A percentile compares a stretch with the other conserved stretches of the same genome.
These are phyloP conservation scores for Phalacrocorax carbo DNA, from an alignment of 2,113 vertebrate species.

Conservation along the genomic window DNA sequence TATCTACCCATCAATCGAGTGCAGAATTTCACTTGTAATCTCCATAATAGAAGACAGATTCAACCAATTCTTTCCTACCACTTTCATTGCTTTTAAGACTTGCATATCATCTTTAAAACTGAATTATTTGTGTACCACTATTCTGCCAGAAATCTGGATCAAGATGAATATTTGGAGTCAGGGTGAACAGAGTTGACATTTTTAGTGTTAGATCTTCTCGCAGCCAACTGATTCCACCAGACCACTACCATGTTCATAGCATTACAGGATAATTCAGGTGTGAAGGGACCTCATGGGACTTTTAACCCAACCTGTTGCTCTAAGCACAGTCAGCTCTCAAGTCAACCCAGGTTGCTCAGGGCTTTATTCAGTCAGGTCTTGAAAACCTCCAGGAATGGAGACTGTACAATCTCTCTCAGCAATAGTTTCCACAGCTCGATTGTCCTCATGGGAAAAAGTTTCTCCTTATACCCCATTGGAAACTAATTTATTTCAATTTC, in stretches of 20 bases:
- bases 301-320: neutral
- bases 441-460: neutral
- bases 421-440: neutral
- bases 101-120: neutral
- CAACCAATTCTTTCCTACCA: neutral
- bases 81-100: neutral
- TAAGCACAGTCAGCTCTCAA: neutral
- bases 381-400: neutral
- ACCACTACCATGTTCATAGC: neutral
- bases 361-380: neutral
- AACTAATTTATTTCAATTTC: neutral
- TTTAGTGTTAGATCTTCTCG: neutral
- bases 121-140: neutral
- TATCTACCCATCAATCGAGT: neutral
- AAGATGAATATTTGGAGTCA: neutral
- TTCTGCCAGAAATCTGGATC: neutral
- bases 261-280: neutral
- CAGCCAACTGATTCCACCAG: neutral
- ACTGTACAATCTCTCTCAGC: neutral
- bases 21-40: neutral
- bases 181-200: neutral
- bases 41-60: neutral
- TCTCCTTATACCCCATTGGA: neutral
- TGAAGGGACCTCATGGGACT: neutral
- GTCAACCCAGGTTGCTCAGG: neutral